Conservation (phyloP, 2,888 invertebrate genomes). For the Coremacera marginata region DNA sequence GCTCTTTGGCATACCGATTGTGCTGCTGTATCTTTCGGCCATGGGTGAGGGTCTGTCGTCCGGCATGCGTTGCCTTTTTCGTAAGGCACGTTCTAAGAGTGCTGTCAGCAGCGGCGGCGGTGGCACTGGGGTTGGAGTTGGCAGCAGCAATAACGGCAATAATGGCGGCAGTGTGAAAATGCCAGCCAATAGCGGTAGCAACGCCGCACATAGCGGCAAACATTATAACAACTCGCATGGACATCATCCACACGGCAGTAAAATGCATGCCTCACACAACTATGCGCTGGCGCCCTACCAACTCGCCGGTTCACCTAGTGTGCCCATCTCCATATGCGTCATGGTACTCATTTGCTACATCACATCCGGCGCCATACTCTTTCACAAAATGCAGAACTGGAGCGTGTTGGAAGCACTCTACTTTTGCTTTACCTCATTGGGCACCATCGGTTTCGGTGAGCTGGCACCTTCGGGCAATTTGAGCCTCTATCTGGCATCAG, state of each 20-base stretch:
- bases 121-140: constrained; percentile 32
- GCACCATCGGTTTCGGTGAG: constrained; percentile 88
- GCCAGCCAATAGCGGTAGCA: constrained; percentile 45
- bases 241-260: constrained; percentile 48
- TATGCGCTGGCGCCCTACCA: constrained; percentile 45
- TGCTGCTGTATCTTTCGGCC: constrained; percentile 88
- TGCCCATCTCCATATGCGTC: constrained; percentile 89
- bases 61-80: constrained; percentile 80
- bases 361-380: constrained; percentile 89
- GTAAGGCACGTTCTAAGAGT: constrained; percentile 66
- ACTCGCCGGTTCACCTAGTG: constrained; percentile 70
- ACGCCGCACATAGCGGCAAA: constrained; percentile 43
- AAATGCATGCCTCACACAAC: constrained; percentile 50
- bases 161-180: constrained; percentile 45
- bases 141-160: constrained; percentile 43
- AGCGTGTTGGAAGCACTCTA: constrained; percentile 87
- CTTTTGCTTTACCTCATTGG: constrained; percentile 83
- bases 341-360: constrained; percentile 89
- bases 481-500: constrained; percentile 82
- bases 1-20: constrained; percentile 87
- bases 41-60: constrained; percentile 88
- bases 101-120: constrained; percentile 51
- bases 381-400: constrained; percentile 93
- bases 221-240: constrained; percentile 49
- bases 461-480: constrained; percentile 78